Conservation (phyloP, 2,888 invertebrate species). For the Pammene aurita region DNA sequence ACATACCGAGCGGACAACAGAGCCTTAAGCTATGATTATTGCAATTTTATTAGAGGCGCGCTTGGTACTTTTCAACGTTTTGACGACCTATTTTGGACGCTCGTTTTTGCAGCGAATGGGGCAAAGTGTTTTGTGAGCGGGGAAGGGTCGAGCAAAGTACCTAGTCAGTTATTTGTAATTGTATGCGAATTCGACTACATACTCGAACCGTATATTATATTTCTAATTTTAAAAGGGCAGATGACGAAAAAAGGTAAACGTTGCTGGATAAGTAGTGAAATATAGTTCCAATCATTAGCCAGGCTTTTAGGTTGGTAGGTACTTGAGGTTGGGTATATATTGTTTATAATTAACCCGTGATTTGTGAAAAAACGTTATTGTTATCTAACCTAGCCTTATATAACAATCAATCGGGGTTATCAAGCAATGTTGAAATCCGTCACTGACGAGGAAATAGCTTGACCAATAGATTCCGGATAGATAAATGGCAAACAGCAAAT, state of each 20-base stretch:
- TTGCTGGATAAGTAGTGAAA: no score
- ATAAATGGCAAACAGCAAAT: slow-evolving; percentile 52
- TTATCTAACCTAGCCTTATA: no score
- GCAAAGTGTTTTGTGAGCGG: slow-evolving; percentile 22
- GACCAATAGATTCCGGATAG: slow-evolving; percentile 48
- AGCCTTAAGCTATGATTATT: slow-evolving; percentile 40
- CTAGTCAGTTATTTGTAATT: slow-evolving; percentile 22
- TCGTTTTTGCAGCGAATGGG: slow-evolving; percentile 25
- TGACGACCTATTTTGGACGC: slow-evolving; percentile 35
- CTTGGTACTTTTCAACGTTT: slow-evolving; percentile 35
- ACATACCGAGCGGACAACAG: slow-evolving; percentile 21
- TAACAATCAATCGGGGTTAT: no score
- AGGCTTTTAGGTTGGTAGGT: no score
- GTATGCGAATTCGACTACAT: slow-evolving; percentile 12
- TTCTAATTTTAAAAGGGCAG: no score
- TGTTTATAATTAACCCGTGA: no score
- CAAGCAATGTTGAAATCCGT: slow-evolving; percentile 40
- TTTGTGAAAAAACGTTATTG: no score
- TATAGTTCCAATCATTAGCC: no score
- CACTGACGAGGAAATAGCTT: slow-evolving; percentile 51
- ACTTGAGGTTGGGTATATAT: no score
- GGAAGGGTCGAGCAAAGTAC: slow-evolving; percentile 14
- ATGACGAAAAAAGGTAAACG: no score
- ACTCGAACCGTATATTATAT: no score
- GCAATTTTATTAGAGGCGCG: slow-evolving; percentile 33